Base-by-base conservation (phyloP, 2,888 invertebrate genomes). In the Ischnura elegans region DNA sequence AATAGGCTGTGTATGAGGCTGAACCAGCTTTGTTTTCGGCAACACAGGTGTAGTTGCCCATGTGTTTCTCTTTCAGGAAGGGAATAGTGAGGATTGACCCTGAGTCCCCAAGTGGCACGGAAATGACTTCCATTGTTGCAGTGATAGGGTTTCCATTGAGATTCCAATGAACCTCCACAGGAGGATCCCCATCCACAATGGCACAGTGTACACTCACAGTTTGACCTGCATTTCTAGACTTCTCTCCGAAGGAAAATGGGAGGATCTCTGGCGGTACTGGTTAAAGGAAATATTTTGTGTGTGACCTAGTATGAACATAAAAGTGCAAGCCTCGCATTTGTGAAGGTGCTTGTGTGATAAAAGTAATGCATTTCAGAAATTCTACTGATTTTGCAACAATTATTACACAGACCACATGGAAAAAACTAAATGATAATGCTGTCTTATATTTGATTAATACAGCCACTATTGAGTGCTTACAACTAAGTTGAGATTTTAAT, bases 21-120 rank as follows among this genome's bases (percentile, higher is more conserved):
- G 97, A 96, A 95, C 98, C 98, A 94, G 97, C 98, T 94, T 96
- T 95, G 96, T 98, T 98, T 95, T 97, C 97, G 93, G 98, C 98
- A 95, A 97, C 97, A 96, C 98, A 98, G 94, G 97, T 97, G 96
- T 98, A 98, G 95, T 97, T 97, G 95, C 98, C 98, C 95, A 97
- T 97, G 96, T 98, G 98, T 94, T 97, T 96, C 93, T 97, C 97
- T 95, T 96, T 97, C 94, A 97, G 97, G 94, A 97, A 97, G 95
- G 97, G 97, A 95, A 98, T 97, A 96, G 97, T 97, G 94, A 98
- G 96, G 95, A 97, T 97, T 94, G 97, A 97, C 42, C 94, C 94
- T n/a, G 94, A 93, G 97, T 97, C 95, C 97, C 97, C 95, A 97
- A 94, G 94, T n/a, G 93, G 94, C 47, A 94, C 94, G 13, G 94